Base-by-base conservation (phyloP, 1,140 invertebrate species). In the Aphidius ervi region DNA sequence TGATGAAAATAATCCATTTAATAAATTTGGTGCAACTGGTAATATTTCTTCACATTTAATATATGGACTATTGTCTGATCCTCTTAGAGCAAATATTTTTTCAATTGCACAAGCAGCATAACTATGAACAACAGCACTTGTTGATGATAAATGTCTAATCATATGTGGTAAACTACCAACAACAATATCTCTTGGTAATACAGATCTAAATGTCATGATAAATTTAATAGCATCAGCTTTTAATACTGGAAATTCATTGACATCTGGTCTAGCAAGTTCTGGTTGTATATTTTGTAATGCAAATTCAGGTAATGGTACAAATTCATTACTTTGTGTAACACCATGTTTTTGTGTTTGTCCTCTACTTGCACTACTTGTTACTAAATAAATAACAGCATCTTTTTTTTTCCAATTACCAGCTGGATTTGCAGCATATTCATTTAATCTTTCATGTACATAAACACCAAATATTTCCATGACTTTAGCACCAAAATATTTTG, bases 311-410 rank as follows among this genome's bases (percentile, higher is more conserved):
- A 99, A 79, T 67, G 94, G 89, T 5, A 98, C 95, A 23, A 98
- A 81, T 67, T 92, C 85, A 68, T 92, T 96, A 31, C 89, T 93
- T 71, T 93, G 87, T 39, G 95, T 98, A 1, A 95, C 91, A 43
- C 96, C 95, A 70, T 94, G 89, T 73, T 87, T 89, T 75, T 93
- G 86, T 7, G 97, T 99, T 68, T 90, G 84, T n/a, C 90, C 96
- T 72, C 93, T 92, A 4, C 92, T 88, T 37, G 93, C 93, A 62
- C 98, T 84, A 7, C 95, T 96, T 37, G 94, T 97, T 53, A 99
- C 94, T 60, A 99, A 82, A 82, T 95, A 99, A 59, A 98, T 86
- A 1, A 96, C 97, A 46, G 93, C 91, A 81, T 99, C 96, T 79
- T 99, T 99, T 64, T 88, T 89, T 55, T 90, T 87, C 96, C 97